Base-by-base conservation (phyloP, 2,888 invertebrate genomes). In the Ametastegia equiseti region DNA sequence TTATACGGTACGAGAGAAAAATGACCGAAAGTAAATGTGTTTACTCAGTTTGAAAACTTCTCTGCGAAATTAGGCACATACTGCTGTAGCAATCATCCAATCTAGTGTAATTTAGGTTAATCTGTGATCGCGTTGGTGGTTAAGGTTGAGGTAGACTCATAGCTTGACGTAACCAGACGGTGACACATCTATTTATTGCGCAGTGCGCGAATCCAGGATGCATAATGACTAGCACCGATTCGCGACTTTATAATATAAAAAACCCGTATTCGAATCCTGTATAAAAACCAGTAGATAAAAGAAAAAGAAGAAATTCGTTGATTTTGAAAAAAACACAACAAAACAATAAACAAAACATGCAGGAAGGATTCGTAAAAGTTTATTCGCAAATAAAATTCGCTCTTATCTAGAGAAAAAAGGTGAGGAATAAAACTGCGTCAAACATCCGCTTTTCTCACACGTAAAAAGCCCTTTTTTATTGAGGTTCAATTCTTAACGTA, bases 1-100 rank as follows among this genome's bases (percentile, higher is more conserved):
- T n/a, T n/a, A n/a, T n/a, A n/a, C n/a, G n/a, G n/a, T n/a, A n/a
- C n/a, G n/a, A n/a, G n/a, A n/a, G n/a, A n/a, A n/a, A n/a, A n/a
- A n/a, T n/a, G n/a, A n/a, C n/a, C n/a, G n/a, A n/a, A n/a, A n/a
- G n/a, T n/a, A n/a, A n/a, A n/a, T n/a, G n/a, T n/a, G n/a, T n/a
- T n/a, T n/a, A n/a, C n/a, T n/a, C n/a, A n/a, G n/a, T n/a, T 27
- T 23, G 23, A 47, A 71, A 47, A 45, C 47, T n/a, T 71, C 42
- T 47, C 47, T n/a, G 71, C n/a, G n/a, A n/a, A 71, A 30, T 71
- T 47, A 71, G n/a, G 27, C 27, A 15, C 30, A 23, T 27, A 75
- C 36, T 54, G n/a, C 23, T 45, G 54, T 13, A 50, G 50, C 75
- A 75, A 75, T 75, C 54, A 75, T 75, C 33, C 75, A 75, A 75